Conservation (phyloP, 2,797 vertebrate genomes). For the Florisuga fusca region DNA sequence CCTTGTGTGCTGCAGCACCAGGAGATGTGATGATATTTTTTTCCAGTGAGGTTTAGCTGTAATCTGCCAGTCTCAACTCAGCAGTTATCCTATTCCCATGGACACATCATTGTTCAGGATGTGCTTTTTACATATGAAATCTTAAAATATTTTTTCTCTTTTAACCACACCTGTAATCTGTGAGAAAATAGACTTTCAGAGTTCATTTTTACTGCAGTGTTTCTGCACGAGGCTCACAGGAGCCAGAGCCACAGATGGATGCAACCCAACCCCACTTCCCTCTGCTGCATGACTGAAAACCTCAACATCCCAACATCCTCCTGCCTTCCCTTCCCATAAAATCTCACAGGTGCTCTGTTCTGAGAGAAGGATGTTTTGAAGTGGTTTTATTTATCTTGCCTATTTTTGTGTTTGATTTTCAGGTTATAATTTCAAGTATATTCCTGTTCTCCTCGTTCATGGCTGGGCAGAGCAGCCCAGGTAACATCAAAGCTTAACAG, state of each 20-base stretch:
- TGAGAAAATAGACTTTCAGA: background rate
- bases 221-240: background rate
- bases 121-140: background rate
- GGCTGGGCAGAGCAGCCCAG: background rate
- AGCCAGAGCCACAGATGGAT: background rate
- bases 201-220: background rate
- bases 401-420: background rate
- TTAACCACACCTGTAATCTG: background rate
- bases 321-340: background rate
- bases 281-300: background rate
- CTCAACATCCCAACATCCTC: background rate
- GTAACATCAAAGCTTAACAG: background rate
- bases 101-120: background rate
- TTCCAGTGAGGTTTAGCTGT: background rate
- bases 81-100: background rate
- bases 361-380: background rate
- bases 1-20: background rate
- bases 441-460: background rate
- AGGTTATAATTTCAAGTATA: background rate
- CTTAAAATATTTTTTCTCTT: background rate
- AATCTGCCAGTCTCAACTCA: background rate
- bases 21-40: background rate
- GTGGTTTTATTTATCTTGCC: accelerated
- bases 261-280: background rate
- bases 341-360: background rate